Base-by-base conservation (phyloP, 2,888 invertebrate species). In the Meiosimyza decipiens region DNA sequence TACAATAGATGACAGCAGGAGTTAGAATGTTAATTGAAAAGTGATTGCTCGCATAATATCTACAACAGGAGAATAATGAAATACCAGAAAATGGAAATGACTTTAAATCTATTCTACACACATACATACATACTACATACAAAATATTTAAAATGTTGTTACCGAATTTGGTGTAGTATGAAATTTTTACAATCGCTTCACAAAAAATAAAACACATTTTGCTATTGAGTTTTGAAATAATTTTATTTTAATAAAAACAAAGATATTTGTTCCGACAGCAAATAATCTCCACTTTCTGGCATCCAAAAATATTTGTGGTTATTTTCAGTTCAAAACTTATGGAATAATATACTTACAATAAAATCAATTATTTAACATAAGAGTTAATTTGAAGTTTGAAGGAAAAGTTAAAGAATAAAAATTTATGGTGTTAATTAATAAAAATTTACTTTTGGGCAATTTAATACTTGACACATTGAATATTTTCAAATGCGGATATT, bases 281-380 rank as follows among this genome's bases (percentile, higher is more conserved):
- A 81, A 83, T 81, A 82, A 80, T 80, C 78, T 84, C 80, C 83
- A 83, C 82, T 81, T 84, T 84, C 83, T 82, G 82, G 77, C 79
- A 79, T 81, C 40, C 52, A 70, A 62, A 22, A 49, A 40, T 13
- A 33, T 52, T 66, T 72, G 22, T 59, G 33, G 57, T 67, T 59
- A 74, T 54, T 73, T 68, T 60, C 28, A 28, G 4, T 28, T 2
- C 28, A 28, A 28, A 4, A 28, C 28, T 28, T 28, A 28, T 4
- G 28, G 28, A 1, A 18, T 73, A 73, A 68, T 73, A 68, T 73
- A 28, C 28, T 28, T 28, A 73, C 69, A 65, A 54, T 52, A 54
- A 54, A 54, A 54, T 54, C 7, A 54, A 54, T 7, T 54, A 54
- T 18, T 54, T 2, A 40, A 9, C 1, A 40, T 9, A 40, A 9